Evolutionary conservation across 37 sponge, comb jelly and placozoan genomes (phyloP).

Genomic region (Spongilla lacustris): DNA sequence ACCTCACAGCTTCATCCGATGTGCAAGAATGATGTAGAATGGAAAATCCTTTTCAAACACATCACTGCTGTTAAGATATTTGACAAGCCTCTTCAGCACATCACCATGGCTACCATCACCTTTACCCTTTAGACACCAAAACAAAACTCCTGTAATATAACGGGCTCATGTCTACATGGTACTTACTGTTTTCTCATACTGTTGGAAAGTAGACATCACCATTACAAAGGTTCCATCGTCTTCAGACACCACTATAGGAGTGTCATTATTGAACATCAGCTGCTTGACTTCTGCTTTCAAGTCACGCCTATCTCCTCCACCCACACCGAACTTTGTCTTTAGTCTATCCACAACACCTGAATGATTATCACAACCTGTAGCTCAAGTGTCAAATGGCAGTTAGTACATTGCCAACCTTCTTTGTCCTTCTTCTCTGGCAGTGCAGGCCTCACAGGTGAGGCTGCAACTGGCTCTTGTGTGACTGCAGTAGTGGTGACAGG

Average conservation of each 20-base stretch:
- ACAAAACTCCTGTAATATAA: background rate
- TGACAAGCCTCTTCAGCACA: constrained; percentile 29
- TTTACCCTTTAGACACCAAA: constrained; percentile 11
- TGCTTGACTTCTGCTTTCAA: constrained; percentile 6
- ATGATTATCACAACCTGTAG: background rate
- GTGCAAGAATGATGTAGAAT: constrained; percentile 51
- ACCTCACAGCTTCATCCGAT: constrained; percentile 40
- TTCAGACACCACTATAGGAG: background rate
- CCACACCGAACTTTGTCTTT: background rate
- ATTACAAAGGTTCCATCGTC: constrained; percentile 6
- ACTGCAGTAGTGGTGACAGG: background rate
- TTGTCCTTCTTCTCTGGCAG: background rate
- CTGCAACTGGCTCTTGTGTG: background rate
- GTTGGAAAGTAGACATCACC: constrained; percentile 16
- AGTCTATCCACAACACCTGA: background rate
- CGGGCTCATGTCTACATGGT: background rate
- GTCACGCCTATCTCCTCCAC: background rate
- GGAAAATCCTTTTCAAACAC: constrained; percentile 46
- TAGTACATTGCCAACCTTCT: background rate
- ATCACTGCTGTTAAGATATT: background rate
- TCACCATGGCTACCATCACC: constrained; percentile 28
- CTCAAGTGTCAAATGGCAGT: too few species aligned
- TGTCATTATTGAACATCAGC: constrained; percentile 7
- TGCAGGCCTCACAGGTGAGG: background rate
- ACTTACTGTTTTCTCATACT: constrained; percentile 19